These are phyloP conservation scores for Lepidochrysops patricia DNA, from an alignment of 2,888 invertebrate genomes.

Conservation along the genomic window DNA sequence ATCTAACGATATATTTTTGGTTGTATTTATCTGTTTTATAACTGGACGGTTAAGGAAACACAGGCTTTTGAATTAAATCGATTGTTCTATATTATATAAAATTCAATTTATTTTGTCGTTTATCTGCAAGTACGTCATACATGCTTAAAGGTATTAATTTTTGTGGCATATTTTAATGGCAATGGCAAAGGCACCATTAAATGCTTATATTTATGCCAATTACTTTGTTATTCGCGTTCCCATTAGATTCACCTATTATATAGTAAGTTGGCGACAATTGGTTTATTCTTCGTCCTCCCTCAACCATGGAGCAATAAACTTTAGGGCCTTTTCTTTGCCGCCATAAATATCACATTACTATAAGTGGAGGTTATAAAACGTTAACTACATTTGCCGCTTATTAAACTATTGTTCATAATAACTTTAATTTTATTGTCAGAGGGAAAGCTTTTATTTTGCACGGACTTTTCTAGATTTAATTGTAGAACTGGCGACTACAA, in stretches of 20 bases:
- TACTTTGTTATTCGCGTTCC: slow-evolving; percentile 28
- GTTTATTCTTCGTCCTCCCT: slow-evolving; percentile 52
- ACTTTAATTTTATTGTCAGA: neutral
- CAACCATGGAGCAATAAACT: slow-evolving; percentile 62
- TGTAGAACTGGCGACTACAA: neutral
- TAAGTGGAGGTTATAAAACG: slow-evolving; percentile 58
- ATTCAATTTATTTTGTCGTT: too few relatives aligned
- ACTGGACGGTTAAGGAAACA: too few relatives aligned
- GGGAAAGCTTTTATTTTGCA: neutral
- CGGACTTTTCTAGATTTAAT: neutral
- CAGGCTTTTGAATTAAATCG: too few relatives aligned
- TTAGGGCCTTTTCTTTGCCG: slow-evolving; percentile 42
- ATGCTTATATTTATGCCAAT: slow-evolving; percentile 5
- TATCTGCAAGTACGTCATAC: too few relatives aligned
- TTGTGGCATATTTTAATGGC: too few relatives aligned
- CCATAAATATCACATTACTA: slow-evolving; percentile 64
- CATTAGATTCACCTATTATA: slow-evolving; percentile 38
- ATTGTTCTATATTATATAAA: too few relatives aligned
- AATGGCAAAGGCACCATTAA: too few relatives aligned
- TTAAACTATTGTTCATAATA: neutral
- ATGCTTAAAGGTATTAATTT: too few relatives aligned
- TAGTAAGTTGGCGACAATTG: slow-evolving; percentile 44
- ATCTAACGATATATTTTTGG: too few relatives aligned
- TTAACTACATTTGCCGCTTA: slow-evolving; percentile 46
- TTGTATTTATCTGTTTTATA: too few relatives aligned